Evolutionary conservation across 1,140 invertebrate species (phyloP).

Genomic region (Magallana angulata): DNA sequence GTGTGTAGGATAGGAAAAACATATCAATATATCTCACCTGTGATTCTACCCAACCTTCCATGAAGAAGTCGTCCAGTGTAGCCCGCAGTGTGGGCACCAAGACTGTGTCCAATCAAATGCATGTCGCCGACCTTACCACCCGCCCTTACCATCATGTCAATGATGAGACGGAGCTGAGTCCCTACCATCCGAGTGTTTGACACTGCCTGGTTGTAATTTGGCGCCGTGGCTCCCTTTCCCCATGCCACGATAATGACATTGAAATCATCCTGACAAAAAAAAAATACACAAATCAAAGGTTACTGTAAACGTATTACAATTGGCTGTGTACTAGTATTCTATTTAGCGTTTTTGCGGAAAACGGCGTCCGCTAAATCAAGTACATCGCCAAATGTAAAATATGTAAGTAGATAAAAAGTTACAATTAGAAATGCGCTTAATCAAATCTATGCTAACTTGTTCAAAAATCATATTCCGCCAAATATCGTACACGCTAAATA

Average conservation of each 20-base stretch:
- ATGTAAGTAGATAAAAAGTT: too few relatives aligned
- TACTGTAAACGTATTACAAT: too few relatives aligned
- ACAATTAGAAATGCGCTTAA: too few relatives aligned
- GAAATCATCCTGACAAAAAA: constrained; percentile 83
- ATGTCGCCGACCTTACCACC: constrained; percentile 58
- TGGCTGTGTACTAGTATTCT: too few relatives aligned
- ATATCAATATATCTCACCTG: constrained; percentile 75
- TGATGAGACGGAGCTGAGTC: constrained; percentile 54
- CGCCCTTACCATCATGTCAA: constrained; percentile 51
- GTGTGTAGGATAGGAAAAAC: background rate
- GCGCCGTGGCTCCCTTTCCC: constrained; percentile 61
- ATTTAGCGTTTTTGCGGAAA: too few relatives aligned
- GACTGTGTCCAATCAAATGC: constrained; percentile 75
- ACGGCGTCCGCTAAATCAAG: too few relatives aligned
- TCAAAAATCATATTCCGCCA: too few relatives aligned
- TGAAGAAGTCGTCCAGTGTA: constrained; percentile 66
- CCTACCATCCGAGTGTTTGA: constrained; percentile 65
- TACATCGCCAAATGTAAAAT: too few relatives aligned
- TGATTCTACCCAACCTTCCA: constrained; percentile 85
- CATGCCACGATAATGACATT: constrained; percentile 66
- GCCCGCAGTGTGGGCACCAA: constrained; percentile 75
- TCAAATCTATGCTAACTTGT: too few relatives aligned
- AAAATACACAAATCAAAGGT: too few relatives aligned
- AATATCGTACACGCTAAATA: too few relatives aligned
- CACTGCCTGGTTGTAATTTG: constrained; percentile 80